Evolutionary conservation across 1,140 invertebrate species (phyloP), one percentile per base, ranked within the genome.

Genomic region (Micrasema longulum): DNA sequence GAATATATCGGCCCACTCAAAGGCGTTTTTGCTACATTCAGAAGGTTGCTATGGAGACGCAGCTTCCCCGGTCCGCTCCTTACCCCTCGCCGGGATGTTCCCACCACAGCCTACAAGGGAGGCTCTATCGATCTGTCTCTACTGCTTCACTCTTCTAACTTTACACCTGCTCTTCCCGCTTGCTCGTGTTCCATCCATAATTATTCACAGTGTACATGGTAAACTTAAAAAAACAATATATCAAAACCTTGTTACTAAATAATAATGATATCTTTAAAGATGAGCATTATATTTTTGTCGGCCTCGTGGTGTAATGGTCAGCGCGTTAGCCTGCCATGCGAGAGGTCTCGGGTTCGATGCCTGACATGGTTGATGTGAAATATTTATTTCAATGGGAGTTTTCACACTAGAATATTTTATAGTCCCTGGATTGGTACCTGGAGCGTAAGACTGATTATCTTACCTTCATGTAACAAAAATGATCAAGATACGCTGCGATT

Each of bases 71-170:
- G n/a, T n/a, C n/a, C 31, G 5, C 31, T 22, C 38, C 35, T 36
- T 16, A 18, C 57, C 11, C 35, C 36, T 11, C 60, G 9, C 18
- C 20, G n/a, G n/a, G n/a, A n/a, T n/a, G 5, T 12, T 12, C 1
- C 23, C 3, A 14, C 55, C 55, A n/a, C n/a, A n/a, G n/a, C n/a
- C n/a, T n/a, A 23, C 14, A 35, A 20, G 20, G 64, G 64, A 14
- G 64, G 64, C 64, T 67, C 48, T 67, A 67, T 67, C 64, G 64
- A 67, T 67, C 64, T 50, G 57, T 63, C 57, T 63, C 16, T 63
- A 63, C 26, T 20, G 57, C 57, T n/a, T 9, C 45, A 36, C 41
- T 18, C 26, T 22, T 22, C 57, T 22, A n/a, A 9, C 31, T n/a
- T 9, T 57, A 36, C 31, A 57, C 53, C 53, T 57, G 53, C 53